These are phyloP conservation scores for Phataginus tricuspis DNA, from an alignment of 2,797 vertebrate genomes.

Conservation along the genomic window DNA sequence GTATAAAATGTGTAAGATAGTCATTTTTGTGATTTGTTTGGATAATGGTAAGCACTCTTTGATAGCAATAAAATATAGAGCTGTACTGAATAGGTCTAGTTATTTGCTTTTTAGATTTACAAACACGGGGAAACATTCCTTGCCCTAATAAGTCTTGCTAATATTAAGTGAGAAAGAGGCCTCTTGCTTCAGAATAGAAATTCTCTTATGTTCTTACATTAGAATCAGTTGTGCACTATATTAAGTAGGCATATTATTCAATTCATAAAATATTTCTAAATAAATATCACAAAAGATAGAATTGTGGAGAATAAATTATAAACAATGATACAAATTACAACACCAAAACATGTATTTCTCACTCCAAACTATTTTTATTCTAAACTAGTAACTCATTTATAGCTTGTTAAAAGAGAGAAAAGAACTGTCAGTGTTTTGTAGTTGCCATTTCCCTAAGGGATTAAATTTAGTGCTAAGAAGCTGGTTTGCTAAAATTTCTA, in stretches of 20 bases:
- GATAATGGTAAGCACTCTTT: slow-evolving; percentile 75
- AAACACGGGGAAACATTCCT: neutral
- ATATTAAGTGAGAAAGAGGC: neutral
- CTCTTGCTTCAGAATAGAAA: neutral
- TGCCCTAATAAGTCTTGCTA: neutral
- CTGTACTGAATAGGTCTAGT: slow-evolving; percentile 69
- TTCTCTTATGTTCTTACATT: neutral
- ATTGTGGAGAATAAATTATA: neutral
- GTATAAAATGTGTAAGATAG: slow-evolving; percentile 77
- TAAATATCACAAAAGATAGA: neutral
- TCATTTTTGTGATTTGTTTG: slow-evolving; percentile 79
- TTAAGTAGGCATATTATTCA: neutral
- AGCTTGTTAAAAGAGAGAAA: too few species aligned
- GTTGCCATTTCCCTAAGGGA: slow-evolving; percentile 7
- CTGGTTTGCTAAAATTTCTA: slow-evolving; percentile 43
- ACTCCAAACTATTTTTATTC: slow-evolving; percentile 16
- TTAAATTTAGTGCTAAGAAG: slow-evolving; percentile 52
- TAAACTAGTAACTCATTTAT: slow-evolving; percentile 28
- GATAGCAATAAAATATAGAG: slow-evolving; percentile 79
- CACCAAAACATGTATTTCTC: neutral
- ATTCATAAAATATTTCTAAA: slow-evolving; percentile 4
- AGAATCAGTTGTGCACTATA: neutral
- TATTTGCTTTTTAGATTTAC: slow-evolving; percentile 78
- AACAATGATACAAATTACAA: slow-evolving; percentile 11
- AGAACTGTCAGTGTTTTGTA: neutral